Evolutionary conservation across 2,888 invertebrate genomes (phyloP), one percentile per base, ranked within the genome.

Genomic region (Aleiodes leptofemur): DNA sequence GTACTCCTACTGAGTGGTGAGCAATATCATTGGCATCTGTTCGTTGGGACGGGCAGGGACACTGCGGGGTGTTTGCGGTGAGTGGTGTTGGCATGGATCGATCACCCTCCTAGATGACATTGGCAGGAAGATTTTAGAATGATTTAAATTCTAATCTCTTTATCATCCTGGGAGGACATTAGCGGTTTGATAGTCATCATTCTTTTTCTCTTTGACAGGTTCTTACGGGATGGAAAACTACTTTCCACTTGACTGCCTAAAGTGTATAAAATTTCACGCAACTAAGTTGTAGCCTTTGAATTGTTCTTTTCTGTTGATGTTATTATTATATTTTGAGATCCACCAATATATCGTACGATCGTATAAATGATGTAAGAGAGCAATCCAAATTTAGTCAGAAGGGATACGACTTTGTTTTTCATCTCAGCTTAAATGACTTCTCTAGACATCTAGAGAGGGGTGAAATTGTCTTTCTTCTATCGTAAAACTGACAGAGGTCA

Each of bases 41-140:
- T 68, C 68, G 81, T 79, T 74, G 76, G 76, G 76, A 64, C 34
- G 64, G 48, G 64, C 48, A 23, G 29, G 51, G 68, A 50, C 74
- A 77, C 81, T 80, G 83, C 80, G 82, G 82, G 80, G 77, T 84
- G 78, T 82, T 84, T 84, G 84, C 75, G 84, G 83, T 74, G 77
- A 80, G 81, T 82, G 80, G 79, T 74, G 80, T 70, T 79, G 82
- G 77, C 71, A 29, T 59, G 69, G 66, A 77, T 77, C 79, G 70
- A 79, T 74, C 76, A 76, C 72, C 53, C 69, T 51, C 9, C 59
- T 38, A 31, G 9, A 38, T 43, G 70, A 50, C 53, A 73, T 31
- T 69, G 66, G 64, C 53, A 69, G 73, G 73, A 73, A 78, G 76
- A 80, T 79, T 78, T 81, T 78, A 80, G 73, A 79, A 85, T 84